Conservation (phyloP, 2,113 vertebrate genomes). For the human (Homo sapiens) region DNA sequence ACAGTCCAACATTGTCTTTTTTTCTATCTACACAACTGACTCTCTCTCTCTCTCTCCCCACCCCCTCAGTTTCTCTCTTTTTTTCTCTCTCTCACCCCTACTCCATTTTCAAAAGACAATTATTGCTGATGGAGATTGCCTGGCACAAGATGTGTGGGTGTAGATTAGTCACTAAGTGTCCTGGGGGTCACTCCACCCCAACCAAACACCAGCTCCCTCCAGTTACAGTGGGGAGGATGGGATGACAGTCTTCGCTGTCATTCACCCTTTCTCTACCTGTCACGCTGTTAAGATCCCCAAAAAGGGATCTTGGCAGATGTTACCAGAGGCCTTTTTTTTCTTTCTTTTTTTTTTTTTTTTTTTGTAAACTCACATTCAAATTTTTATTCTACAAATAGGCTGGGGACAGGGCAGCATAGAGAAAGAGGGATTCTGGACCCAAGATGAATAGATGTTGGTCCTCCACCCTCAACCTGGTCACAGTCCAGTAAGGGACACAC, state of each 20-base stretch:
- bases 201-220: background rate
- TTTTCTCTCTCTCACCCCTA: background rate
- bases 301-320: background rate
- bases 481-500: background rate
- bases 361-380: background rate
- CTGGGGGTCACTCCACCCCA: background rate
- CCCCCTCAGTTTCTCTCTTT: too few relatives aligned
- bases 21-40: background rate
- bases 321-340: background rate
- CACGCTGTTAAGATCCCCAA: background rate
- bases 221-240: background rate
- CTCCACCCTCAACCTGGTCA: background rate
- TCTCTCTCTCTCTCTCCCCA: too few relatives aligned
- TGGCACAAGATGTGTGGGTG: background rate
- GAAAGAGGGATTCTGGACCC: background rate
- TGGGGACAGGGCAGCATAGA: accelerated
- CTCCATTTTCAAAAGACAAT: background rate
- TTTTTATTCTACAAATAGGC: background rate
- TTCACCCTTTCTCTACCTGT: background rate
- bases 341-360: background rate
- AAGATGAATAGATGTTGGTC: background rate
- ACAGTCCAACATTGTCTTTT: background rate
- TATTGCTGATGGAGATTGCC: background rate
- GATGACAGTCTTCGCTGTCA: background rate
- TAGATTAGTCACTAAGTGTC: background rate